Evolutionary conservation across 2,797 vertebrate genomes (phyloP), one percentile per base, ranked within the genome.

Genomic region (Iguana delicatissima): DNA sequence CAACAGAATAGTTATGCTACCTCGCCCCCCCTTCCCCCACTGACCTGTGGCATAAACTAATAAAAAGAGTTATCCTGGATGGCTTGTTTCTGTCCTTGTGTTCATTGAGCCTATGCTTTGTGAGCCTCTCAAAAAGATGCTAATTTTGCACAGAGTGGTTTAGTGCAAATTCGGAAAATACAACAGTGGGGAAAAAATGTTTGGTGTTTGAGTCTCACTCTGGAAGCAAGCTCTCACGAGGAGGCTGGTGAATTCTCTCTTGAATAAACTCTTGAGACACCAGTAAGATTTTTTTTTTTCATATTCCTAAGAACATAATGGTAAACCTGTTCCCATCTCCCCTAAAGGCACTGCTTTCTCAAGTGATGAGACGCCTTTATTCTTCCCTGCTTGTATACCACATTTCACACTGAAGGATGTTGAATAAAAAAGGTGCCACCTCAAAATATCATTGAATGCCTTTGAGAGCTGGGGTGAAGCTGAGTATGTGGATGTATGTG

Each of bases 401-500:
- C 90, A 89, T 59, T 14, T 20, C 89, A 52, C 92, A 82, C 77
- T 73, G 87, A 81, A 94, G 93, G 74, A 87, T 80, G 59, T 85
- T 85, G 94, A 93, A 92, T 89, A 24, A 73, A 89, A 93, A 94
- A 93, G 91, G 92, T 95, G 92, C 90, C 89, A 87, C 18, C 62
- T 69, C 20, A 92, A 91, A 93, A 1, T 74, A 92, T 95, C 93
- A 91, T 38, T 89, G 89, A 92, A 93, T 95, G 88, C 69, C 86
- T 93, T 91, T 88, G 91, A 93, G 85, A 94, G 59, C 22, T 88
- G 72, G 90, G 87, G 91, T 92, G 92, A 93, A 35, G 82, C 83
- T 72, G 74, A 20, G 64, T 57, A 9, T 57, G 57, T 57, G 3
- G 2, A 4, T 46, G 42, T 46, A 4, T 46, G 42, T 4, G 42